Percentiles rank a stretch among this genome's conserved stretches.
phyloP scores from a whole-genome alignment of 2,797 vertebrate genomes.

The Scomberomorus guttatus region DNA sequence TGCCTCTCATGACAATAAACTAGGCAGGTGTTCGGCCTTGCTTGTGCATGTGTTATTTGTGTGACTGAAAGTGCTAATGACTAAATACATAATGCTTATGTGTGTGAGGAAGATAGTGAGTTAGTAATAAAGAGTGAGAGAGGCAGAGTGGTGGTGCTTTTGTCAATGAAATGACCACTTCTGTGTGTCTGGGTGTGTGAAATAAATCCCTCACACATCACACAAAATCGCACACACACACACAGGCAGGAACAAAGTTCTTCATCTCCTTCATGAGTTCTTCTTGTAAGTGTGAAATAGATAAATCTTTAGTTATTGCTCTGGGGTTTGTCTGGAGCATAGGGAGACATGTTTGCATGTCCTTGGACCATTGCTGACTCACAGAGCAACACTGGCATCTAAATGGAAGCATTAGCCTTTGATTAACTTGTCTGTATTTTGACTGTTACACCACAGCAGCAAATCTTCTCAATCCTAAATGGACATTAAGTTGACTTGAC shows the following conservation, averaged over 20 bases:
- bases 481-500: neutral
- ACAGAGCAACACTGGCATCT: conserved; percentile 20
- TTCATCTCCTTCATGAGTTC: neutral
- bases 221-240: neutral
- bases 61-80: neutral
- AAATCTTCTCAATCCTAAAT: conserved; percentile 6
- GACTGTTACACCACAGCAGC: neutral
- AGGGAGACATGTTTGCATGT: neutral
- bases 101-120: conserved; percentile 6
- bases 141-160: neutral
- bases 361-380: neutral
- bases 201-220: neutral
- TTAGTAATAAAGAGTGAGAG: neutral
- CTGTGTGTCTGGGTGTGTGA: neutral
- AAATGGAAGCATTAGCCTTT: conserved; percentile 41
- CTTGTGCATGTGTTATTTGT: neutral
- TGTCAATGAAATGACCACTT: neutral
- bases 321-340: conserved; percentile 9
- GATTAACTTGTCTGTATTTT: conserved; percentile 20
- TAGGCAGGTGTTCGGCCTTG: neutral
- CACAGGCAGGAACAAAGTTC: neutral
- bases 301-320: neutral
- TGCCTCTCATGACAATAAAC: neutral
- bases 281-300: neutral
- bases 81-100: neutral